Percentiles rank a stretch among this genome's conserved stretches.
Conservation (phyloP, 1,140 invertebrate genomes). For the Drosophila albomicans region DNA sequence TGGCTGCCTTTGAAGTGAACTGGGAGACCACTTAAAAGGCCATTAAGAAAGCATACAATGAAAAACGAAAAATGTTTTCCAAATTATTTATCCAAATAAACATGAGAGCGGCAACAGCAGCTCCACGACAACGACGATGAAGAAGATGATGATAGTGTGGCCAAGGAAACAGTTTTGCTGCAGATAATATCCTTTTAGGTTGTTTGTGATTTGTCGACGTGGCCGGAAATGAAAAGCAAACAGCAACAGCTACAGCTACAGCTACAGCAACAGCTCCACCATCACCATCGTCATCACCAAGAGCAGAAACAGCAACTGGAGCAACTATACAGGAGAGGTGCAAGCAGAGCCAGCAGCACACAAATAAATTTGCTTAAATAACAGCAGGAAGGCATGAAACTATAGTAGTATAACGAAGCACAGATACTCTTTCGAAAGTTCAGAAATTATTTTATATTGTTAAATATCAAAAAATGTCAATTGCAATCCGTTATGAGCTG, state of each 20-base stretch:
- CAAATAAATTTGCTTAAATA: constrained; percentile 57
- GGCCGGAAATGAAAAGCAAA: constrained; percentile 82
- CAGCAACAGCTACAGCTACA: constrained; percentile 40
- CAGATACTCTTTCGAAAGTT: constrained; percentile 6
- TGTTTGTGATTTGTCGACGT: constrained; percentile 80
- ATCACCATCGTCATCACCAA: too few species aligned
- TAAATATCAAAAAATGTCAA: too few species aligned
- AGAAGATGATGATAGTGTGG: constrained; percentile 47
- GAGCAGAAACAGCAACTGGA: too few species aligned
- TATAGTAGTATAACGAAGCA: background rate
- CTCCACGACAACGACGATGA: background rate
- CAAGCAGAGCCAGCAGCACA: constrained; percentile 46
- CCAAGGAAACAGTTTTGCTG: constrained; percentile 64
- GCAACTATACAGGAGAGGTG: background rate
- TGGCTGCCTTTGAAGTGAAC: constrained; percentile 29
- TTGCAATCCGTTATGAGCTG: too few species aligned
- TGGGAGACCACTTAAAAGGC: constrained; percentile 61
- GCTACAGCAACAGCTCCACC: constrained; percentile 12
- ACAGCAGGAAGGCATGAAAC: constrained; percentile 40
- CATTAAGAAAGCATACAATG: constrained; percentile 70
- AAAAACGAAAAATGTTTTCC: constrained; percentile 68
- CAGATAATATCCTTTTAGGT: constrained; percentile 79
- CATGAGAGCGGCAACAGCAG: constrained; percentile 33
- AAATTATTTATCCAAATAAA: constrained; percentile 80
- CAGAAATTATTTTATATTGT: background rate